These are phyloP conservation scores for Morelia viridis DNA, from an alignment of 2,797 vertebrate genomes.

Conservation along the genomic window DNA sequence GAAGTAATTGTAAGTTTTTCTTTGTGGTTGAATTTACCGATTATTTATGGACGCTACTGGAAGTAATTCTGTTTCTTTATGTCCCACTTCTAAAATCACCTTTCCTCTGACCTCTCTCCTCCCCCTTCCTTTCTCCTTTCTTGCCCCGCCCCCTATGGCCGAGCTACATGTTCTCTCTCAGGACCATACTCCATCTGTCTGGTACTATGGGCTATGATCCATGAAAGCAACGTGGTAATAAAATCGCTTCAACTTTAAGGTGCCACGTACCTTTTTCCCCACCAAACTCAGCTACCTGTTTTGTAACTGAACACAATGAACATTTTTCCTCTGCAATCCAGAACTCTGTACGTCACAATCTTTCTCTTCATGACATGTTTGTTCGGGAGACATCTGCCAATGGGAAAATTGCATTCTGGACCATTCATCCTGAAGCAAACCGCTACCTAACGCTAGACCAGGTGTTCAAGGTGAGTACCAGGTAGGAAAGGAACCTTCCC, in stretches of 20 bases:
- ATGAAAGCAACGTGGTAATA: not conserved
- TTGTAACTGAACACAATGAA: not conserved
- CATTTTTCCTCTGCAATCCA: conserved; percentile 61
- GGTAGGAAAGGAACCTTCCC: not conserved
- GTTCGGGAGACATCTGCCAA: conserved; percentile 86
- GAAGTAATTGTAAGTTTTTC: no score
- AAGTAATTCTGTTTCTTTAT: not conserved
- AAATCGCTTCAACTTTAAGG: not conserved
- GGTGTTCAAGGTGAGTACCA: conserved; percentile 85
- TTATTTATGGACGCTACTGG: not conserved
- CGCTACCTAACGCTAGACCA: conserved; percentile 91
- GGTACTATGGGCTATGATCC: not conserved
- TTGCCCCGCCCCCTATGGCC: no score
- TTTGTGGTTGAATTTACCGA: no score
- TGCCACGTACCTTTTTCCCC: not conserved
- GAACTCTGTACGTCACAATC: conserved; percentile 97
- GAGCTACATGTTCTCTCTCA: not conserved
- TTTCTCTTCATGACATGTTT: conserved; percentile 96
- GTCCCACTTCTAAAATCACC: not conserved
- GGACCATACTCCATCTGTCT: not conserved
- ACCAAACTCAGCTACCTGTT: not conserved
- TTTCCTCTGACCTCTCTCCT: no score
- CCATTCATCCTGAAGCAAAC: conserved; percentile 93
- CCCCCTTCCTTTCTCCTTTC: no score
- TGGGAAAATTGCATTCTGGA: conserved; percentile 92